Conservation (phyloP, 2,797 vertebrate species). For the Nyctibius grandis region DNA sequence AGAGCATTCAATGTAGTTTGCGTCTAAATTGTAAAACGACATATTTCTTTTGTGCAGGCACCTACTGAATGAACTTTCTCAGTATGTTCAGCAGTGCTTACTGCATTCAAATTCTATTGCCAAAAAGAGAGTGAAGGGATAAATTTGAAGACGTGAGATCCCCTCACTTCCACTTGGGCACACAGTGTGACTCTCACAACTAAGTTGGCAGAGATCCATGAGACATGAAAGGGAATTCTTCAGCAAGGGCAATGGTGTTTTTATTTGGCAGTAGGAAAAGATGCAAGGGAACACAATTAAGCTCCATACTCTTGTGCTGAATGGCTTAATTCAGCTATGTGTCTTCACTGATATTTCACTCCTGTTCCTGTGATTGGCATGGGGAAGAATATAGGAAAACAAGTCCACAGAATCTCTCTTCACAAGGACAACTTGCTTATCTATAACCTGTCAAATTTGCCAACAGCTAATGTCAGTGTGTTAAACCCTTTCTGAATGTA, state of each 20-base stretch:
- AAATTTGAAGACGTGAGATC: conserved; percentile 53
- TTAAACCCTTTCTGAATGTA: conserved; percentile 40
- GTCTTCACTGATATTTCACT: conserved; percentile 58
- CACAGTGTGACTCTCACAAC: conserved; percentile 71
- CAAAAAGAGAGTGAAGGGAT: not conserved
- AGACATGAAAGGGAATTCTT: conserved; percentile 75
- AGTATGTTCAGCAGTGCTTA: conserved; percentile 13
- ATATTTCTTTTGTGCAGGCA: not conserved
- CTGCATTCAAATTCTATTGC: conserved; percentile 54
- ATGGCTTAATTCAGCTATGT: conserved; percentile 74
- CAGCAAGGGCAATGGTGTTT: conserved; percentile 71
- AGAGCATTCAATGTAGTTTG: not conserved
- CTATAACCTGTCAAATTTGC: conserved; percentile 65
- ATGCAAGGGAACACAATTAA: conserved; percentile 70
- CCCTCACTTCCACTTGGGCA: conserved; percentile 61
- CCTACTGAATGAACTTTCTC: conserved; percentile 49
- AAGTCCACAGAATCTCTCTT: conserved; percentile 38
- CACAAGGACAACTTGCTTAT: conserved; percentile 63
- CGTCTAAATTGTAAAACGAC: conserved; percentile 23
- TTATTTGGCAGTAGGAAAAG: conserved; percentile 73
- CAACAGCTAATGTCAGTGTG: conserved; percentile 61
- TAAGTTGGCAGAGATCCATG: conserved; percentile 73
- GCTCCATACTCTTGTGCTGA: conserved; percentile 66
- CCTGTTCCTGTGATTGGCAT: conserved; percentile 64
- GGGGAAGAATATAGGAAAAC: conserved; percentile 63